These are phyloP conservation scores for Astur gentilis DNA, from an alignment of 2,113 vertebrate species.

Conservation along the genomic window DNA sequence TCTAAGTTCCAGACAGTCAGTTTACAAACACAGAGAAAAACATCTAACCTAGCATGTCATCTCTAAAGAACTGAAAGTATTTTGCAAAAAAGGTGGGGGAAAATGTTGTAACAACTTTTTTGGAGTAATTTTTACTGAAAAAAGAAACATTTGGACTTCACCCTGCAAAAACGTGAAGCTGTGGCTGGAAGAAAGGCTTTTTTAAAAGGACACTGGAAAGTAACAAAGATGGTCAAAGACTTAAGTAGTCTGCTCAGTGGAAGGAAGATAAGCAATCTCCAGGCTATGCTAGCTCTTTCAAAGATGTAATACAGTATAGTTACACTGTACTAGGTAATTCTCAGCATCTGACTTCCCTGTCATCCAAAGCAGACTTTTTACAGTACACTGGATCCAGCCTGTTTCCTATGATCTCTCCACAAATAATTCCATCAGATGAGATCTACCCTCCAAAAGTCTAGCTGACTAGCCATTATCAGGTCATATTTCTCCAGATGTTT, in stretches of 20 bases:
- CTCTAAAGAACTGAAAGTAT: background rate
- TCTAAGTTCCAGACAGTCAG: background rate
- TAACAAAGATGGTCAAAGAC: background rate
- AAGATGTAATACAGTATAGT: background rate
- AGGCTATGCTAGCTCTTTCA: background rate
- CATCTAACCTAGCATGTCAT: background rate
- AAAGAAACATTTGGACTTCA: background rate
- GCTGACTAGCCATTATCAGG: slow-evolving; percentile 58
- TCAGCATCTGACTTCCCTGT: background rate
- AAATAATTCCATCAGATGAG: slow-evolving; percentile 39
- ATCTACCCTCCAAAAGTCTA: slow-evolving; percentile 13
- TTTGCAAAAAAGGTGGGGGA: background rate
- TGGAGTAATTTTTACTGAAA: background rate
- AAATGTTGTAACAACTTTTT: background rate
- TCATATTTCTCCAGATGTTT: slow-evolving; percentile 58
- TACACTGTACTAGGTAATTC: background rate
- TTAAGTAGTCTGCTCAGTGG: background rate
- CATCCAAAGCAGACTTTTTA: background rate
- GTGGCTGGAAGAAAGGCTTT: background rate
- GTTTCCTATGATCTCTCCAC: slow-evolving; percentile 25
- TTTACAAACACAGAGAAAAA: background rate
- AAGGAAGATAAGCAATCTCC: background rate
- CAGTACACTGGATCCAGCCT: background rate
- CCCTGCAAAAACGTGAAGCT: background rate
- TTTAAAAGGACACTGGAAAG: background rate